A percentile compares a stretch with the other conserved stretches of the same genome.
These are phyloP conservation scores for Neoscelio sp. DNA, from an alignment of 2,888 invertebrate species.

Conservation along the genomic window DNA sequence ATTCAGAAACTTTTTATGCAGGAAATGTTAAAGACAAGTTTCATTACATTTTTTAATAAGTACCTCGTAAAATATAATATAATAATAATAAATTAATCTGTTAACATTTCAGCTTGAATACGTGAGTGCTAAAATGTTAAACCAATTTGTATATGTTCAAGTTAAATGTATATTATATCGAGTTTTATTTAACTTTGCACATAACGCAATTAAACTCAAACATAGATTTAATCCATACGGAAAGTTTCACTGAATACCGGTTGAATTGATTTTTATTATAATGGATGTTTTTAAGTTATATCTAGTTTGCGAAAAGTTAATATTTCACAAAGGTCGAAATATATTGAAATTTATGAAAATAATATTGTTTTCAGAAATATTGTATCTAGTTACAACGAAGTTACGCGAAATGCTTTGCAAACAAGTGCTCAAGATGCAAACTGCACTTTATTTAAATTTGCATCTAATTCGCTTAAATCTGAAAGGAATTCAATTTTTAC, in stretches of 20 bases:
- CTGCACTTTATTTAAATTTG: constrained; percentile 26
- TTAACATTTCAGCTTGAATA: no score
- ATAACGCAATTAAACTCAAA: constrained; percentile 32
- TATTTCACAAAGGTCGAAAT: constrained; percentile 1
- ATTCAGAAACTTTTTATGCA: constrained; percentile 20
- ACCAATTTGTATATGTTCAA: constrained; percentile 26
- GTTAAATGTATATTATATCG: constrained; percentile 19
- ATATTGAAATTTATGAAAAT: constrained; percentile 56
- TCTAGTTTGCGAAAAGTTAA: not conserved
- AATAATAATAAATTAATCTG: no score
- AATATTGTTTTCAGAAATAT: not conserved
- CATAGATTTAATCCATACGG: constrained; percentile 3
- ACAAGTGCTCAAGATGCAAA: constrained; percentile 28
- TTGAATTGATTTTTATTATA: constrained; percentile 41
- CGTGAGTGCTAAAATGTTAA: constrained; percentile 14
- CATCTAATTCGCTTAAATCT: constrained; percentile 36
- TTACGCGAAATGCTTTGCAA: constrained; percentile 1
- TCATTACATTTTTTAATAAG: not conserved
- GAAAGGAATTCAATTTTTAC: constrained; percentile 22
- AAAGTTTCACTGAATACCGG: constrained; percentile 12
- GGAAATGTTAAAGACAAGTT: no score
- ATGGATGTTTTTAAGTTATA: constrained; percentile 15
- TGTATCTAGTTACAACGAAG: constrained; percentile 16
- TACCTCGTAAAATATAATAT: no score
- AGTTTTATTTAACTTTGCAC: constrained; percentile 39